Percentiles rank a stretch among this genome's conserved stretches.
Evolutionary conservation across 1,140 invertebrate species (phyloP).

Genomic region (Caenorhabditis latens): DNA sequence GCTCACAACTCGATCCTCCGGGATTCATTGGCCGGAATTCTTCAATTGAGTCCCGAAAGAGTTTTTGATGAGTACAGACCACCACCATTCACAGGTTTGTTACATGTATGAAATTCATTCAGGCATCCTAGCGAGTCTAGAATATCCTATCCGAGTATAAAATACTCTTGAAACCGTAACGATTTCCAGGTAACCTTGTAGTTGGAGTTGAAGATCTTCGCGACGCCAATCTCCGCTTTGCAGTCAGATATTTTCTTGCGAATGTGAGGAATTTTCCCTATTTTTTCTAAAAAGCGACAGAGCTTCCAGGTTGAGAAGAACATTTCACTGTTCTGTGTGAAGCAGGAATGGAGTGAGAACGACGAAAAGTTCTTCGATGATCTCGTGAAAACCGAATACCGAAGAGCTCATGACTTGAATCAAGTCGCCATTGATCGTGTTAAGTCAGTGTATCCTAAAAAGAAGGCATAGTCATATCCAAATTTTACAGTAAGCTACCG

Average conservation of each 20-base stretch:
- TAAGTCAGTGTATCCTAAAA: not conserved
- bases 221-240: slow-evolving; percentile 39
- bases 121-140: no score
- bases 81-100: slow-evolving; percentile 23
- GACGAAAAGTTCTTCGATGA: slow-evolving; percentile 35
- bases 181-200: slow-evolving; percentile 4
- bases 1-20: slow-evolving; percentile 43
- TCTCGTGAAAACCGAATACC: slow-evolving; percentile 31
- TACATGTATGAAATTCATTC: not conserved
- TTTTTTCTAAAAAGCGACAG: no score
- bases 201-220: slow-evolving; percentile 43
- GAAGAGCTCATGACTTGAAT: slow-evolving; percentile 35
- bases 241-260: slow-evolving; percentile 34
- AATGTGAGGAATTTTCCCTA: slow-evolving; percentile 11
- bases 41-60: slow-evolving; percentile 31
- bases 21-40: slow-evolving; percentile 44
- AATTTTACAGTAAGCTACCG: slow-evolving; percentile 30
- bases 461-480: not conserved
- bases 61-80: slow-evolving; percentile 48
- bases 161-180: no score
- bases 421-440: slow-evolving; percentile 24
- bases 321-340: slow-evolving; percentile 17
- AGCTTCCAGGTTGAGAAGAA: slow-evolving; percentile 34
- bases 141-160: no score
- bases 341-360: slow-evolving; percentile 42